Evolutionary conservation across 2,888 invertebrate species (phyloP), one percentile per base, ranked within the genome.

Genomic region (Nysson spinosus): DNA sequence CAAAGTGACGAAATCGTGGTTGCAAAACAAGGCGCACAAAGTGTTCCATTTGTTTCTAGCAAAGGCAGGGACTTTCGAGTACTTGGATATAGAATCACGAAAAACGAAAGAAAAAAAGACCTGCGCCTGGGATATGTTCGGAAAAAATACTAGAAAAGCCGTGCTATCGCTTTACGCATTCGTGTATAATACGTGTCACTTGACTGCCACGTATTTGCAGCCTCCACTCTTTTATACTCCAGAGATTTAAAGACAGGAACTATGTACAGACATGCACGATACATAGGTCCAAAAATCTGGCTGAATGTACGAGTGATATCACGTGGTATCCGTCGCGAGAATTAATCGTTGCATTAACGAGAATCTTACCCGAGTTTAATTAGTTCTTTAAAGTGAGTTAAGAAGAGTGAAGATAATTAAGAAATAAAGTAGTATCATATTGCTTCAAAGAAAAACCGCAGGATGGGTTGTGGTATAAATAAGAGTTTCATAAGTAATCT

Each of bases 261-360:
- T n/a, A n/a, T n/a, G n/a, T n/a, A n/a, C n/a, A n/a, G n/a, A n/a
- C n/a, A n/a, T n/a, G n/a, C 9, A 11, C 37, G 11, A 26, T 5
- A 35, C 32, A 43, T 35, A 12, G 7, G 19, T 14, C 9, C 3
- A 26, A 30, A 44, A 7, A 12, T 22, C 22, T 5, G 22, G 14
- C 12, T n/a, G n/a, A n/a, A n/a, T n/a, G n/a, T n/a, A n/a, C 22
- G 6, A 34, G 20, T 5, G 9, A 24, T 19, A 26, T 24, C 6
- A 28, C 19, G 35, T 11, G 17, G 30, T 7, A 11, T 14, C 9
- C 22, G 22, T 20, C 7, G n/a, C 16, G 40, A 40, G 34, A 55
- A 62, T 55, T 50, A 43, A 65, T 65, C 55, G 62, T 16, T 30
- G 30, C 40, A 43, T 47, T 49, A 39, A 24, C 17, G 26, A 20